Conservation (phyloP, 1,140 invertebrate species). For the Aphis gossypii region DNA sequence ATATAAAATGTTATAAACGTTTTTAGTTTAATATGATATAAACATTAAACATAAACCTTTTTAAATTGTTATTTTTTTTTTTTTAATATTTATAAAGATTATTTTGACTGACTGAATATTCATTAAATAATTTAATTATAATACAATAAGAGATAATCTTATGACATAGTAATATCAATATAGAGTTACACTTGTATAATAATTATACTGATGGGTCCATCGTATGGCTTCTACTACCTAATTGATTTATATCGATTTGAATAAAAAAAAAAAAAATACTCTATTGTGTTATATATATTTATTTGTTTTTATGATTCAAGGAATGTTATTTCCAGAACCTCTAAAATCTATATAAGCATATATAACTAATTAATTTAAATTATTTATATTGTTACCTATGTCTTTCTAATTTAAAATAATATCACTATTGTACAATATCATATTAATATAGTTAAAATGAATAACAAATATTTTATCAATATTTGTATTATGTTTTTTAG, state of each 20-base stretch:
- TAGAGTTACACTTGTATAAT: background rate
- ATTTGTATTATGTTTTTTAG: background rate
- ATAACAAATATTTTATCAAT: background rate
- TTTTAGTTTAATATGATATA: background rate
- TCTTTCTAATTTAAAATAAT: no score
- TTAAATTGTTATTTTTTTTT: background rate
- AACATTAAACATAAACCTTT: background rate
- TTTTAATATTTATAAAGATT: background rate
- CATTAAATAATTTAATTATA: background rate
- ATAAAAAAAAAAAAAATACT: background rate
- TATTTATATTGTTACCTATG: no score
- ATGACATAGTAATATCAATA: background rate
- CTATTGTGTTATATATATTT: no score
- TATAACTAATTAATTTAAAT: no score
- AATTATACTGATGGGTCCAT: background rate
- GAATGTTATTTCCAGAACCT: no score
- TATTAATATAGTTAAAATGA: no score
- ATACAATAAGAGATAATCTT: background rate
- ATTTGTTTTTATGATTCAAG: no score
- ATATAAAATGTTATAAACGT: background rate
- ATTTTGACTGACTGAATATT: background rate
- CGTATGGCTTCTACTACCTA: background rate
- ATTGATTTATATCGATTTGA: background rate
- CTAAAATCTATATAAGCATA: no score
- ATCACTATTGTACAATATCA: no score